Conservation (phyloP, 2,113 vertebrate species). For the western clawed frog (Xenopus tropicalis) region UCB_Xtro_10.0 CM004443.2:197063501-197064000, state of each 20-base stretch:
- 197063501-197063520: too few species aligned
- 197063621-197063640: too few species aligned
- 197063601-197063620: too few species aligned
- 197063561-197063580: too few species aligned
- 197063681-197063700: too few species aligned
- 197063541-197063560: too few species aligned
- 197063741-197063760: constrained; percentile 94
- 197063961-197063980: neutral
- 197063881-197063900: constrained; percentile 81
- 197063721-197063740: constrained; percentile 90
- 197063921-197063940: constrained; percentile 97
- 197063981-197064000: too few species aligned
- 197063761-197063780: constrained; percentile 91
- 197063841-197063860: constrained; percentile 87
- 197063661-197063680: too few species aligned
- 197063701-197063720: constrained; percentile 35
- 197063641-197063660: too few species aligned
- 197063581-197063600: too few species aligned
- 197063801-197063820: constrained; percentile 90
- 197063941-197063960: constrained; percentile 87
- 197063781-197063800: constrained; percentile 92
- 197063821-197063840: constrained; percentile 91
- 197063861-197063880: constrained; percentile 77
- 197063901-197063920: constrained; percentile 93
- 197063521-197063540: too few species aligned